Conservation (phyloP, 2,113 vertebrate genomes). For the Nesoenas mayeri region DNA sequence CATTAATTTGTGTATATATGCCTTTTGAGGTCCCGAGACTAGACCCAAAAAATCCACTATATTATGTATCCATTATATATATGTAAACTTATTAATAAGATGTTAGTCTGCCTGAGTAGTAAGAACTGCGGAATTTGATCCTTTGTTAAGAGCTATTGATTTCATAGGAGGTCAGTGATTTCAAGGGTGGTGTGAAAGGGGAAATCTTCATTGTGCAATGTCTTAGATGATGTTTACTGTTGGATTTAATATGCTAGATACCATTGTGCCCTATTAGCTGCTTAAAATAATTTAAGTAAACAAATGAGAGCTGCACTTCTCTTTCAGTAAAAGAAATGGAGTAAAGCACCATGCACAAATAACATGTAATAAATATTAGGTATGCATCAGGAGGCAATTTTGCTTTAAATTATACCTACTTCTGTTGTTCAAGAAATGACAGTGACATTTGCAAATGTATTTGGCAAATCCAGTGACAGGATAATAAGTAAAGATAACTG, state of each 20-base stretch:
- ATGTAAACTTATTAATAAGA: slow-evolving; percentile 31
- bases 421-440: background rate
- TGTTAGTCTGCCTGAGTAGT: slow-evolving; percentile 25
- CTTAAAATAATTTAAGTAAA: slow-evolving; percentile 2
- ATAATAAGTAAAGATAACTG: background rate
- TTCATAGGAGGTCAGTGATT: background rate
- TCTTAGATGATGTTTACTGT: background rate
- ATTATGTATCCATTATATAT: background rate
- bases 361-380: background rate
- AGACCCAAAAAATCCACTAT: background rate
- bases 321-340: background rate
- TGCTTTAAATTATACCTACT: background rate
- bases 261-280: background rate
- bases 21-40: background rate
- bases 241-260: background rate
- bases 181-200: slow-evolving; percentile 14
- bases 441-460: background rate
- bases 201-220: slow-evolving; percentile 7
- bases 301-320: background rate
- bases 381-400: background rate
- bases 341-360: background rate
- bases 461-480: background rate
- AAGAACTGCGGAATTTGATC: slow-evolving; percentile 22
- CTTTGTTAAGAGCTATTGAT: slow-evolving; percentile 14
- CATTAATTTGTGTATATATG: background rate